These are phyloP conservation scores for Caranx ignobilis DNA, from an alignment of 2,113 vertebrate genomes.

Conservation along the genomic window DNA sequence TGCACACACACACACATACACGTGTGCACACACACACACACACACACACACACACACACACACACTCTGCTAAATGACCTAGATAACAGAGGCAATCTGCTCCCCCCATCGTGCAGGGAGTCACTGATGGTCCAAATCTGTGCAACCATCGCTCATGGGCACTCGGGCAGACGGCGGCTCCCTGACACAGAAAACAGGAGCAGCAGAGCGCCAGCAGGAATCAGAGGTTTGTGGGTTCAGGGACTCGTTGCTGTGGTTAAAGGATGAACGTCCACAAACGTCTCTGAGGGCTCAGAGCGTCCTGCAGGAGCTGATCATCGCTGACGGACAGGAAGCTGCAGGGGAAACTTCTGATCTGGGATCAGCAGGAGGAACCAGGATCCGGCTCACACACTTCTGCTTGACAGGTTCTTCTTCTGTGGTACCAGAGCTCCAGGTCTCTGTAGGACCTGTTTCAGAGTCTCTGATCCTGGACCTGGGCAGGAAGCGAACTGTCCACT, in stretches of 20 bases:
- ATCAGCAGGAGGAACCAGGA: too few species aligned
- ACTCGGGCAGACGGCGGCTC: constrained; percentile 18
- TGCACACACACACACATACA: not conserved
- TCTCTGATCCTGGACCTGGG: too few species aligned
- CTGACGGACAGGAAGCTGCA: too few species aligned
- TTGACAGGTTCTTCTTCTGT: too few species aligned
- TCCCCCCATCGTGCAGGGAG: constrained; percentile 17
- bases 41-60: constrained; percentile 10
- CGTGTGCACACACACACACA: too few species aligned
- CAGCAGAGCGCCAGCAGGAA: constrained; percentile 17
- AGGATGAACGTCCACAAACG: not conserved
- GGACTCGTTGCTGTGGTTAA: not conserved
- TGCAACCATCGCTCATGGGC: constrained; percentile 28
- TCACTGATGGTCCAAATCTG: constrained; percentile 23
- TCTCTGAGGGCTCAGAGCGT: not conserved
- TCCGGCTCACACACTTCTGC: too few species aligned
- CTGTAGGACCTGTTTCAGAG: too few species aligned
- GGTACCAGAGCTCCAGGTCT: too few species aligned
- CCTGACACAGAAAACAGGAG: constrained; percentile 37
- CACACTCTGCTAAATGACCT: constrained; percentile 53
- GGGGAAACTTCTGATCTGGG: too few species aligned
- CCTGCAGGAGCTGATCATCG: too few species aligned
- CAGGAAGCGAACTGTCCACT: too few species aligned
- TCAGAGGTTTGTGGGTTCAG: not conserved
- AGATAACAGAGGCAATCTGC: constrained; percentile 61